Conservation (phyloP, 2,888 invertebrate species). For the Limnephilus marmoratus region DNA sequence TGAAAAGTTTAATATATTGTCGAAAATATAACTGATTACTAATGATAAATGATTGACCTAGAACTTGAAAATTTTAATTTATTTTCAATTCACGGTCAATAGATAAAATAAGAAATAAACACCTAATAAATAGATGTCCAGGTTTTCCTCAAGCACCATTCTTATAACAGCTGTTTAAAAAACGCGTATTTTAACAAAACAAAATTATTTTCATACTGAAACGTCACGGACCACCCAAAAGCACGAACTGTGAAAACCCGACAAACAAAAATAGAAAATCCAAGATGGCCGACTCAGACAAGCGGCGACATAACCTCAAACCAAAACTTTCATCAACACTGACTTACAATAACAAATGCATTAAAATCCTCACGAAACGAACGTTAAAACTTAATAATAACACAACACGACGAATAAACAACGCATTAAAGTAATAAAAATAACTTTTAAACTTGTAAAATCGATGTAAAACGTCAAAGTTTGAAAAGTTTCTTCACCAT, state of each 20-base stretch:
- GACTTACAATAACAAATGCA: constrained; percentile 7
- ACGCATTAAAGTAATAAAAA: background rate
- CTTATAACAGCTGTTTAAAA: background rate
- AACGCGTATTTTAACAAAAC: no score
- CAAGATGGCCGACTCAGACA: constrained; percentile 44
- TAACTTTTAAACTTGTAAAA: background rate
- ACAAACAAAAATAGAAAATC: constrained; percentile 45
- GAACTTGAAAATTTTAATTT: no score
- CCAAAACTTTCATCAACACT: constrained; percentile 27
- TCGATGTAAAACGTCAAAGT: background rate
- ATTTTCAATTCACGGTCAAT: no score
- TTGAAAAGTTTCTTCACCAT: background rate
- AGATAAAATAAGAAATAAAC: no score
- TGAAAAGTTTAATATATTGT: no score
- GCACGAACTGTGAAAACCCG: constrained; percentile 18
- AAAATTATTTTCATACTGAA: background rate
- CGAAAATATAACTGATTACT: no score
- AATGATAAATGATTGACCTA: no score
- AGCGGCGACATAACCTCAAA: constrained; percentile 43
- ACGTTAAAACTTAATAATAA: background rate
- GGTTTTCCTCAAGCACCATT: background rate
- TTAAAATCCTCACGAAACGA: background rate
- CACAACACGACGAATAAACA: background rate
- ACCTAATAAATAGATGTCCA: no score
- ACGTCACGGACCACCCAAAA: constrained; percentile 32